Percentiles rank a stretch among this genome's conserved stretches.
These are phyloP conservation scores for Xyrichtys novacula DNA, from an alignment of 2,797 vertebrate genomes.

Conservation along the genomic window DNA sequence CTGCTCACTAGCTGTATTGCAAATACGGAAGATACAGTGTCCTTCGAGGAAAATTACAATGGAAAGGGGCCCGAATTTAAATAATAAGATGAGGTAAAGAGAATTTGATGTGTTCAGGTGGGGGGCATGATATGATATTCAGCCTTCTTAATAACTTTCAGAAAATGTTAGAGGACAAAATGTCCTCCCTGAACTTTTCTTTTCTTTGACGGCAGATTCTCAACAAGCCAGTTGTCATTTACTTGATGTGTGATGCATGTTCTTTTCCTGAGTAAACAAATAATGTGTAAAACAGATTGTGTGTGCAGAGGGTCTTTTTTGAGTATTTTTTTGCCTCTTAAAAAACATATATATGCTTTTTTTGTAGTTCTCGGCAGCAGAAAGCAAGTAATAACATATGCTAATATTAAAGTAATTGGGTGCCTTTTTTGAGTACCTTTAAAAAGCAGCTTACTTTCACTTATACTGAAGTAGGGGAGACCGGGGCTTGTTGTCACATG, in stretches of 20 bases:
- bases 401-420: no score
- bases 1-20: background rate
- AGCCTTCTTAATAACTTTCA: constrained; percentile 24
- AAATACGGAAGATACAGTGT: constrained; percentile 3
- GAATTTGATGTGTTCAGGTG: constrained; percentile 17
- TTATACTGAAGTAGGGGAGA: no score
- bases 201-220: constrained; percentile 31
- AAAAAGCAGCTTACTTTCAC: no score
- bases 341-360: background rate
- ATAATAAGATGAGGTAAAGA: constrained; percentile 14
- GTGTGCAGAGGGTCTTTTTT: background rate
- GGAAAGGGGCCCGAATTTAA: constrained; percentile 16
- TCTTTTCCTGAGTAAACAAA: constrained; percentile 17
- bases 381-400: no score
- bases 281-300: constrained; percentile 18
- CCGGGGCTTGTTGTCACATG: no score
- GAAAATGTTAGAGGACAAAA: constrained; percentile 44
- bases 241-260: constrained; percentile 8
- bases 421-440: no score
- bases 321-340: background rate
- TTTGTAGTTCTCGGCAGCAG: background rate
- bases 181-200: constrained; percentile 31
- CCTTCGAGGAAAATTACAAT: constrained; percentile 27
- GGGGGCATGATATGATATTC: constrained; percentile 14
- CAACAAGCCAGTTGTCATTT: constrained; percentile 8